Conservation (phyloP, 2,888 invertebrate species). For the Amorpha juglandis region DNA sequence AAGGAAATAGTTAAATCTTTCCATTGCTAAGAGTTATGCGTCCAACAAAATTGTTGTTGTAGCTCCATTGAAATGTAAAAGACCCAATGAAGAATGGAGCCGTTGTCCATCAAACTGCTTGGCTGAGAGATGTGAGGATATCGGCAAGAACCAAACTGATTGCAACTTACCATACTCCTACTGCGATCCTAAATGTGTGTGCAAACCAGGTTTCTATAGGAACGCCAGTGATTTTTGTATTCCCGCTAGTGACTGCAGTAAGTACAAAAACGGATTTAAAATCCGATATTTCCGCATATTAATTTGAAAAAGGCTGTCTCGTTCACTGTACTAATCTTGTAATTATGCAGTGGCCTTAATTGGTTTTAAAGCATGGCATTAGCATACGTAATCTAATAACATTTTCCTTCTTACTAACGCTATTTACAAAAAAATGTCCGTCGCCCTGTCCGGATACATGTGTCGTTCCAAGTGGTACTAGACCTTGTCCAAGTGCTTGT, state of each 20-base stretch:
- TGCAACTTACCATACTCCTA: slow-evolving; percentile 18
- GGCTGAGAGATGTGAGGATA: slow-evolving; percentile 43
- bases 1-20: background rate
- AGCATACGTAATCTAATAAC: too few relatives aligned
- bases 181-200: slow-evolving; percentile 50
- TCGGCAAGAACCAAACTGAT: slow-evolving; percentile 18
- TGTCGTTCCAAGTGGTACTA: slow-evolving; percentile 40
- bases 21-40: slow-evolving; percentile 29
- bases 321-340: too few relatives aligned
- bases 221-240: slow-evolving; percentile 45
- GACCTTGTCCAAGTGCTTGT: slow-evolving; percentile 35
- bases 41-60: slow-evolving; percentile 22
- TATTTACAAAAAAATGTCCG: slow-evolving; percentile 40
- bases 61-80: slow-evolving; percentile 44
- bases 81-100: slow-evolving; percentile 44
- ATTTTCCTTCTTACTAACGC: too few relatives aligned
- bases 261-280: background rate
- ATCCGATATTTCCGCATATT: too few relatives aligned
- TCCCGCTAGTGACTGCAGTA: background rate
- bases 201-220: slow-evolving; percentile 44
- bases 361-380: too few relatives aligned
- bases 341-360: too few relatives aligned
- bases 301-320: too few relatives aligned
- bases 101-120: slow-evolving; percentile 44
- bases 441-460: slow-evolving; percentile 46